Evolutionary conservation across 2,888 invertebrate genomes (phyloP).

Genomic region (Mamestra brassicae): DNA sequence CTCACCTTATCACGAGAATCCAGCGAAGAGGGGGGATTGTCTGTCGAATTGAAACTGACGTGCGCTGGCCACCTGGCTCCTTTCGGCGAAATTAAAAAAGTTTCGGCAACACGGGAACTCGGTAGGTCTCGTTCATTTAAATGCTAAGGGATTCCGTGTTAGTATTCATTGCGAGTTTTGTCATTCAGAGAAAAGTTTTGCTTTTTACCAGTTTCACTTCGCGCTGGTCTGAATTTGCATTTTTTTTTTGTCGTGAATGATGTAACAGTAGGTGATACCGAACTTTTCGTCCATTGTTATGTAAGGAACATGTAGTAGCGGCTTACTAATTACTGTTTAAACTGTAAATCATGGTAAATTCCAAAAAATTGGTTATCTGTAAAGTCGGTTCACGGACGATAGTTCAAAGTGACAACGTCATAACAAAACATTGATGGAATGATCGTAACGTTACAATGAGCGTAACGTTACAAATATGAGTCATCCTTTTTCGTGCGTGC

Average conservation of each 20-base stretch:
- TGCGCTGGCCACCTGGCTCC: conserved; percentile 85
- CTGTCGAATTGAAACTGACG: conserved; percentile 84
- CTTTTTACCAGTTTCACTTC: conserved; percentile 76
- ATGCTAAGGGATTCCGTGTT: conserved; percentile 87
- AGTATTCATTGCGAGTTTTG: conserved; percentile 87
- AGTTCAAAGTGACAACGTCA: no score
- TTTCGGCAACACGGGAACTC: conserved; percentile 84
- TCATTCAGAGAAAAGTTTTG: conserved; percentile 84
- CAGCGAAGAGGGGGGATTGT: conserved; percentile 74
- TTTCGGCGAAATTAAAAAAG: conserved; percentile 90
- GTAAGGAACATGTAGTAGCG: neutral
- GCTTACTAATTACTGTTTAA: neutral
- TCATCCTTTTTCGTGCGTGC: no score
- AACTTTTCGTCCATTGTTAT: conserved; percentile 22
- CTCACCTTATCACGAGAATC: conserved; percentile 77
- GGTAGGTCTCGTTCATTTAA: conserved; percentile 86
- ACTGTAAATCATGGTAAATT: neutral
- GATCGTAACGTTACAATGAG: no score
- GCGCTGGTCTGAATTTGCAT: conserved; percentile 70
- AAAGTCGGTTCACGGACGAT: no score
- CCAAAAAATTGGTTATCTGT: no score
- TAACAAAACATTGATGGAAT: no score
- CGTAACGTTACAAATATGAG: no score
- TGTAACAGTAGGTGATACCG: conserved; percentile 28
- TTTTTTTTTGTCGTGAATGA: conserved; percentile 59